These are phyloP conservation scores for Ancistrus triradiatus DNA, from an alignment of 2,113 vertebrate genomes.

Conservation along the genomic window DNA sequence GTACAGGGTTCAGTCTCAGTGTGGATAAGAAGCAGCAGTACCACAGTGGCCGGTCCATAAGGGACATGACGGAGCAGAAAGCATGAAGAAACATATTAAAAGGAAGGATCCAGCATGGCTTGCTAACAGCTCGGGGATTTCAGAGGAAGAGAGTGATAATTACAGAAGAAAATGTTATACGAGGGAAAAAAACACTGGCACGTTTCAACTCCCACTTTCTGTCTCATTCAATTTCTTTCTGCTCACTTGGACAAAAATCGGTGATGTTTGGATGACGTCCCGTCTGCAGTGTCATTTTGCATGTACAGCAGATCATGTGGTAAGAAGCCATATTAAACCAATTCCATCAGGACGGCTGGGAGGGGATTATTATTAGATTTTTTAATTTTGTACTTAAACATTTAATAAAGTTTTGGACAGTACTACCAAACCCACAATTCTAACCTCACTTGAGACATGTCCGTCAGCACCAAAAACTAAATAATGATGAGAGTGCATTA, in stretches of 20 bases:
- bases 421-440: too few species aligned
- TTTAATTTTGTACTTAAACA: too few species aligned
- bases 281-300: too few species aligned
- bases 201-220: slow-evolving; percentile 1
- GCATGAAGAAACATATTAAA: not conserved
- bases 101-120: not conserved
- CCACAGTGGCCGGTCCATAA: not conserved
- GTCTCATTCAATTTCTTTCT: slow-evolving; percentile 5
- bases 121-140: slow-evolving; percentile 5
- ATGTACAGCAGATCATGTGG: too few species aligned
- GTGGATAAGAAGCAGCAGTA: not conserved
- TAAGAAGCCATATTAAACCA: too few species aligned
- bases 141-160: not conserved
- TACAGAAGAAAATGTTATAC: slow-evolving; percentile 10
- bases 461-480: too few species aligned
- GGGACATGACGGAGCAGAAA: not conserved
- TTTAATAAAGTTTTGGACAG: too few species aligned
- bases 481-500: too few species aligned
- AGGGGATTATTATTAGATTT: too few species aligned
- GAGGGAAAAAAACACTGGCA: slow-evolving; percentile 7
- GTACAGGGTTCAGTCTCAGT: too few species aligned
- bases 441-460: too few species aligned
- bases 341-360: too few species aligned
- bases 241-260: not conserved
- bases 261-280: not conserved